Conservation (phyloP, 2,888 invertebrate genomes). For the Tetranychus truncatus region DNA sequence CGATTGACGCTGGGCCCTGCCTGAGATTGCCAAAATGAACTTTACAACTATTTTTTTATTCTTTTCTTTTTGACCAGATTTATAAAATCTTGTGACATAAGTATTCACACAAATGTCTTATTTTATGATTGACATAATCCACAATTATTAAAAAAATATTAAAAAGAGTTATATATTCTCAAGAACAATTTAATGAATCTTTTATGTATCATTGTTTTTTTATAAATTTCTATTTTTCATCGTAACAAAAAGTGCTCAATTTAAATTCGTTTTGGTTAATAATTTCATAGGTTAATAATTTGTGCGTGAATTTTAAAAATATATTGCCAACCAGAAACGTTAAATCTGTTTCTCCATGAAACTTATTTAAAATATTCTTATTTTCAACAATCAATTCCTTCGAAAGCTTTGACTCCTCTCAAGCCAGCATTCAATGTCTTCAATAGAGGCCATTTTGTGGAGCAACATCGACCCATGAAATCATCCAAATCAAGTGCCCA, state of each 20-base stretch:
- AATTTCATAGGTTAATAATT: conserved; percentile 38
- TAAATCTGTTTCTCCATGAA: too few relatives aligned
- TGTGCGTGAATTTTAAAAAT: too few relatives aligned
- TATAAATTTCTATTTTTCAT: not conserved
- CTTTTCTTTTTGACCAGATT: not conserved
- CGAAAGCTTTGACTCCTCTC: conserved; percentile 4
- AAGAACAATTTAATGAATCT: not conserved
- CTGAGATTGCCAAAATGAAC: not conserved
- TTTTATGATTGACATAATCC: not conserved
- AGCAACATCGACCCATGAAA: conserved; percentile 67
- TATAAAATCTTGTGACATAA: not conserved
- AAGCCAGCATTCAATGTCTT: conserved; percentile 7
- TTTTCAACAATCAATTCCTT: not conserved
- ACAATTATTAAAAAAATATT: not conserved
- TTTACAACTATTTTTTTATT: not conserved
- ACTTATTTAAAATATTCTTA: too few relatives aligned
- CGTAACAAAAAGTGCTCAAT: not conserved
- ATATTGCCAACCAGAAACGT: too few relatives aligned
- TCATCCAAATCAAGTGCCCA: conserved; percentile 89
- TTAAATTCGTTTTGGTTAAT: too few relatives aligned
- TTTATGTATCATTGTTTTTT: not conserved
- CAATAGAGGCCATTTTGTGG: conserved; percentile 52
- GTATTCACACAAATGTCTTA: not conserved
- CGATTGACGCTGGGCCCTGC: not conserved
- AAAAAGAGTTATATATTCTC: not conserved